phyloP scores from a whole-genome alignment of 2,113 vertebrate species.

The Uria lomvia region DNA sequence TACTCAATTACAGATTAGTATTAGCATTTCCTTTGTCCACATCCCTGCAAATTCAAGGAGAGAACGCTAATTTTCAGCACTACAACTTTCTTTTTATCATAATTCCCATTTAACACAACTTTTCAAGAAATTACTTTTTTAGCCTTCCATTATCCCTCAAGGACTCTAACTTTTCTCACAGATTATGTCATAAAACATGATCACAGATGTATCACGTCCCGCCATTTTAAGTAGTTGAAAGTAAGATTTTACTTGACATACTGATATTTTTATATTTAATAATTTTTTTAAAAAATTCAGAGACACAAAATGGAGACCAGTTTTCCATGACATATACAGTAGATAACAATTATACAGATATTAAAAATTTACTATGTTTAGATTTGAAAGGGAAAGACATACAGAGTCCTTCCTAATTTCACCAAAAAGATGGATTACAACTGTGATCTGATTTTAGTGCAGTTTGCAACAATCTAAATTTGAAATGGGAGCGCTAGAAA shows the following conservation, averaged over 20 bases:
- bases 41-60: not conserved
- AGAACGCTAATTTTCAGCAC: not conserved
- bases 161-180: not conserved
- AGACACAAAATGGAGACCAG: not conserved
- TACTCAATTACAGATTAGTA: not conserved
- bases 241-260: constrained; percentile 27
- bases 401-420: not conserved
- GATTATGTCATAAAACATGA: not conserved
- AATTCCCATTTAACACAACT: not conserved
- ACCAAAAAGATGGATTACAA: not conserved
- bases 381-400: not conserved
- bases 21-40: not conserved
- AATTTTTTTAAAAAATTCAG: not conserved
- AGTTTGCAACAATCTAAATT: not conserved
- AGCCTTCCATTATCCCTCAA: not conserved
- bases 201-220: not conserved
- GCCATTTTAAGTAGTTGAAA: not conserved
- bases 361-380: not conserved
- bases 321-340: constrained; percentile 26
- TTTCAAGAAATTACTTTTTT: not conserved
- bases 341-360: constrained; percentile 20
- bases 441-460: not conserved
- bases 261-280: constrained; percentile 25
- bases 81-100: not conserved
- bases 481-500: constrained; percentile 44